Evolutionary conservation across 2,113 vertebrate genomes (phyloP).

Genomic region (Lonchura striata): DNA sequence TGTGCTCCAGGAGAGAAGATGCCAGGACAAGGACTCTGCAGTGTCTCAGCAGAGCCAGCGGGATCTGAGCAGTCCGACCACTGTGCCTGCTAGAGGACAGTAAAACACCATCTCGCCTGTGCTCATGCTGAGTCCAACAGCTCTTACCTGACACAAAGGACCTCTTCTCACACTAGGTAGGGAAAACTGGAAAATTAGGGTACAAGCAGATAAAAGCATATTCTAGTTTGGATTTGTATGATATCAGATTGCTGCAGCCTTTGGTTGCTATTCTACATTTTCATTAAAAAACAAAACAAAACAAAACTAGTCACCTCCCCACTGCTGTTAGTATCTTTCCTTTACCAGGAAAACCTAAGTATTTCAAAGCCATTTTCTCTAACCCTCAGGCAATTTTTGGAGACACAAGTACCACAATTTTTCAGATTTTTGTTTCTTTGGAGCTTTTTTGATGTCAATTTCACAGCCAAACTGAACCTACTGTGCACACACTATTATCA

Average conservation of each 20-base stretch:
- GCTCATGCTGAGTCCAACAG: background rate
- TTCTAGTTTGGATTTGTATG: background rate
- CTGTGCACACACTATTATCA: background rate
- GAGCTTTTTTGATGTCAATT: background rate
- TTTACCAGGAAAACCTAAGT: background rate
- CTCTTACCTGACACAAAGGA: background rate
- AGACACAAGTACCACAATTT: background rate
- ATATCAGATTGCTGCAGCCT: background rate
- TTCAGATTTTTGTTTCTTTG: background rate
- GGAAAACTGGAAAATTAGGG: background rate
- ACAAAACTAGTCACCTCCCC: background rate
- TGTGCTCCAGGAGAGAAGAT: background rate
- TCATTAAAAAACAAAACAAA: background rate
- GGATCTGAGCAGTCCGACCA: background rate
- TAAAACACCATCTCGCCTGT: background rate
- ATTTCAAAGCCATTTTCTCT: background rate
- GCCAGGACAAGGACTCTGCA: background rate
- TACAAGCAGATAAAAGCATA: background rate
- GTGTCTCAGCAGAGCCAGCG: background rate
- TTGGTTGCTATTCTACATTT: background rate
- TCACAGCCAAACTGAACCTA: background rate
- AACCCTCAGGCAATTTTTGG: background rate
- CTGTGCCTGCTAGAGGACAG: background rate
- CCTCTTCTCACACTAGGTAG: background rate
- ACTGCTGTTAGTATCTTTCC: background rate